phyloP scores from a whole-genome alignment of 2,888 invertebrate genomes.

The Philereme transversata region DNA sequence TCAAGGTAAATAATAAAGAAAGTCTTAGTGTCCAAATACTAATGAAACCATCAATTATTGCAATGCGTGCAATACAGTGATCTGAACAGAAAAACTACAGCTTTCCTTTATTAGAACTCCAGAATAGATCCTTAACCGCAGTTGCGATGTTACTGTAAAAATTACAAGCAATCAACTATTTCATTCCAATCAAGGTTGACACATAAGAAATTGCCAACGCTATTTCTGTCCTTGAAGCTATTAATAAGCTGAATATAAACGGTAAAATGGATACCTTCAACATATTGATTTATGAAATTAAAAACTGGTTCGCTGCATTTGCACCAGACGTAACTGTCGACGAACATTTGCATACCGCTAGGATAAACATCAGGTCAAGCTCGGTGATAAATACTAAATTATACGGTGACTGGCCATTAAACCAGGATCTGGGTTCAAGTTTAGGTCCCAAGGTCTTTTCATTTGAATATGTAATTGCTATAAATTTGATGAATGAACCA shows the following conservation, averaged over 20 bases:
- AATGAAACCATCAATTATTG: no score
- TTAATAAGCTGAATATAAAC: slow-evolving; percentile 10
- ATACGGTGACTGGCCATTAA: slow-evolving; percentile 49
- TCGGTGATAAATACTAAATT: slow-evolving; percentile 62
- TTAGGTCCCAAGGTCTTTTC: slow-evolving; percentile 49
- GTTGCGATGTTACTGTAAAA: background rate
- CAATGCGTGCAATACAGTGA: no score
- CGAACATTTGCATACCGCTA: slow-evolving; percentile 66
- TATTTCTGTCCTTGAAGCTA: slow-evolving; percentile 11
- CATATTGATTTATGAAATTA: slow-evolving; percentile 19
- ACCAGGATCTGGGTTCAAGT: slow-evolving; percentile 49
- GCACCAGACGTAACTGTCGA: slow-evolving; percentile 38
- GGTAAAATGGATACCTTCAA: slow-evolving; percentile 9
- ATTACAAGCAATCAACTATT: slow-evolving; percentile 1
- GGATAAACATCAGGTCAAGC: slow-evolving; percentile 59
- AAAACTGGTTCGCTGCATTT: slow-evolving; percentile 29
- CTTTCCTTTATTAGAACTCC: no score
- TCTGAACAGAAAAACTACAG: no score
- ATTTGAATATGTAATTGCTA: slow-evolving; percentile 43
- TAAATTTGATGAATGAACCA: slow-evolving; percentile 33
- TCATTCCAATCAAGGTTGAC: slow-evolving; percentile 10
- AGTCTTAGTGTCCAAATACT: no score
- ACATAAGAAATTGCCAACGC: slow-evolving; percentile 1
- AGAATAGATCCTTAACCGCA: no score
- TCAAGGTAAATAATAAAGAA: no score